Percentiles rank a stretch among this genome's conserved stretches.
These are phyloP conservation scores for Cataglyphis altisquamis DNA, from an alignment of 2,888 invertebrate genomes.

Conservation along the genomic window DNA sequence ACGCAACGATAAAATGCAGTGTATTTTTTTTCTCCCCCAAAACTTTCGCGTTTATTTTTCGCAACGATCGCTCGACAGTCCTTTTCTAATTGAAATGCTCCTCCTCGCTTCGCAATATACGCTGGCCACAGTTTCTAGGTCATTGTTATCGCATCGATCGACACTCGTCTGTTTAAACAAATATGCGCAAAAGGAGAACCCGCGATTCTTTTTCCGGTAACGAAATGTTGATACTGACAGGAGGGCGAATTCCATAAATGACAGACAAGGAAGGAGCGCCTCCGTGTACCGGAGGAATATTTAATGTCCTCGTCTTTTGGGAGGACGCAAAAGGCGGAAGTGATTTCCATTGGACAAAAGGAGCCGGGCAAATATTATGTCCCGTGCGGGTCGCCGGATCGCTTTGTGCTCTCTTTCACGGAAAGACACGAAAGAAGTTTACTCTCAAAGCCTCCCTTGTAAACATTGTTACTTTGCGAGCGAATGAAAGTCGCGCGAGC, in stretches of 20 bases:
- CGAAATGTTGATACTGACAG: constrained; percentile 8
- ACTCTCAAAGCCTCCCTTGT: constrained; percentile 60
- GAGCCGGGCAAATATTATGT: constrained; percentile 45
- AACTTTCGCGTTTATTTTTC: constrained; percentile 19
- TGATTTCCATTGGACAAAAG: constrained; percentile 54
- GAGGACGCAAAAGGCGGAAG: constrained; percentile 41
- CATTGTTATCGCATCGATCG: constrained; percentile 19
- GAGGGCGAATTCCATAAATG: constrained; percentile 25
- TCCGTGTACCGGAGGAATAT: constrained; percentile 26
- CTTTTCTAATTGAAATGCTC: not conserved
- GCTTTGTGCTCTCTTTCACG: constrained; percentile 52
- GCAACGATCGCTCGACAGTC: constrained; percentile 6
- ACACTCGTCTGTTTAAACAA: not conserved
- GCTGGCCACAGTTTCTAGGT: not conserved
- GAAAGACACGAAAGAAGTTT: constrained; percentile 52
- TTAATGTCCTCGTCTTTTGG: constrained; percentile 42
- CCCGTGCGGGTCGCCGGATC: constrained; percentile 46
- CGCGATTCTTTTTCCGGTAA: not conserved
- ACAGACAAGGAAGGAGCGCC: constrained; percentile 11
- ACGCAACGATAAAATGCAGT: constrained; percentile 19
- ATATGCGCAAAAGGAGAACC: not conserved
- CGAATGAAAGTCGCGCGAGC: constrained; percentile 42
- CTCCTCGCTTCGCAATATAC: not conserved
- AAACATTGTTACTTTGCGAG: constrained; percentile 58
- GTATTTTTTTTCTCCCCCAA: not conserved